These are phyloP conservation scores for Adelosebastes latens DNA, from an alignment of 2,797 vertebrate species.

Conservation along the genomic window DNA sequence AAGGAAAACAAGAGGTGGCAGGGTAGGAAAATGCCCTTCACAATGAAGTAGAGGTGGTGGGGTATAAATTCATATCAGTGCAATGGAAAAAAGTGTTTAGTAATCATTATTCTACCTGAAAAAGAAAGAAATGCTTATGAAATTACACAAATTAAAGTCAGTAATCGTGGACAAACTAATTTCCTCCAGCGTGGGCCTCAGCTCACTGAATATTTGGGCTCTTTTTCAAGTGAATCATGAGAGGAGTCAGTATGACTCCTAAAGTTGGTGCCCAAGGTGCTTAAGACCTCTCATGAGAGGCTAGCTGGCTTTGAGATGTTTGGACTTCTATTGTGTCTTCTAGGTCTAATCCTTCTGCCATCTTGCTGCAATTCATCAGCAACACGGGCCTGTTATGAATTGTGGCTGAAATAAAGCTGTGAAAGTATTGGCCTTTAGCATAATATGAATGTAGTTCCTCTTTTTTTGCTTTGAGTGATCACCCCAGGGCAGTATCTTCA, in stretches of 20 bases:
- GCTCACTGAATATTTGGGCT: neutral
- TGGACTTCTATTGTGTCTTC: neutral
- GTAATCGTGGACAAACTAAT: neutral
- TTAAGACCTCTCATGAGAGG: slow-evolving; percentile 39
- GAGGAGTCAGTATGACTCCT: slow-evolving; percentile 33
- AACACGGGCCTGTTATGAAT: neutral
- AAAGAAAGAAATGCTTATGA: neutral
- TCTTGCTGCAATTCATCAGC: neutral
- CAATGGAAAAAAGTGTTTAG: neutral
- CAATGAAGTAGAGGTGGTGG: neutral
- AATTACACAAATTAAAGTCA: neutral
- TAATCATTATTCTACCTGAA: neutral
- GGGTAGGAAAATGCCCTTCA: neutral
- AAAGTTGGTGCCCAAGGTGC: slow-evolving; percentile 54
- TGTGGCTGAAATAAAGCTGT: neutral
- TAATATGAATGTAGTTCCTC: slow-evolving; percentile 48
- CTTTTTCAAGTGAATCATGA: neutral
- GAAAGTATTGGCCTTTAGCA: slow-evolving; percentile 21
- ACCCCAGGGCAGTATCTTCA: slow-evolving; percentile 11
- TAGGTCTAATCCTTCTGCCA: neutral
- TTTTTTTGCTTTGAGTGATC: slow-evolving; percentile 68
- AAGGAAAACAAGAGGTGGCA: neutral
- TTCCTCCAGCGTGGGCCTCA: neutral
- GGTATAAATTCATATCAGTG: neutral
- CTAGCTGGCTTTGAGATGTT: slow-evolving; percentile 10